Evolutionary conservation across 2,888 invertebrate genomes (phyloP), one percentile per base, ranked within the genome.

Genomic region (Eupithecia exiguata): DNA sequence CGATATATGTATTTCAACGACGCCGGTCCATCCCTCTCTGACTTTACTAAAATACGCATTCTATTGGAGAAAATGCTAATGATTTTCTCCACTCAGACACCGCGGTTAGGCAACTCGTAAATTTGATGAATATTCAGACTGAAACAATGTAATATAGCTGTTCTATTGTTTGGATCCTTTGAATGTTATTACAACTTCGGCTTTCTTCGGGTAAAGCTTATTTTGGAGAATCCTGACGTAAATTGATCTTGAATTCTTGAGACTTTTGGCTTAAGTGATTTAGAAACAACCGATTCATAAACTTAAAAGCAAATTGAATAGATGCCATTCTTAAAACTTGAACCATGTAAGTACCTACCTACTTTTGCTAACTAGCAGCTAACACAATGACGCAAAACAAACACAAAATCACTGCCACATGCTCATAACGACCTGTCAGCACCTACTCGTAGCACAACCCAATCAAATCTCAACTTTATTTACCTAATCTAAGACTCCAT

Each of bases 21-120:
- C 6, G 1, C 80, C 81, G 70, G 76, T 79, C 69, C 86, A 80
- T 80, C 87, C 79, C 89, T 89, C 83, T 46, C 43, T 72, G 79
- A 83, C 79, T 86, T 86, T 79, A 86, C 81, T 80, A 82, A 77
- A 83, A 85, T 84, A 86, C 84, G 84, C 88, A 86, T 88, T 84
- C 89, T 84, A 86, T 90, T 89, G 89, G 89, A 89, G 88, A 88
- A 91, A 92, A 92, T 92, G 92, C 90, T 92, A 92, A 93, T 92
- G 92, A 92, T 90, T 91, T 89, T 89, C 90, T 88, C 82, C 81
- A 77, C 85, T 87, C 83, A 87, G 84, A 86, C 85, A 81, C 75
- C 85, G 83, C 83, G 84, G 88, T 91, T 88, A 90, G 88, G 89
- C 89, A 84, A 83, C 82, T 86, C 87, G 86, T 88, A 80, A 80